Conservation (phyloP, 2,888 invertebrate species). For the Vesta saturnalis region DNA sequence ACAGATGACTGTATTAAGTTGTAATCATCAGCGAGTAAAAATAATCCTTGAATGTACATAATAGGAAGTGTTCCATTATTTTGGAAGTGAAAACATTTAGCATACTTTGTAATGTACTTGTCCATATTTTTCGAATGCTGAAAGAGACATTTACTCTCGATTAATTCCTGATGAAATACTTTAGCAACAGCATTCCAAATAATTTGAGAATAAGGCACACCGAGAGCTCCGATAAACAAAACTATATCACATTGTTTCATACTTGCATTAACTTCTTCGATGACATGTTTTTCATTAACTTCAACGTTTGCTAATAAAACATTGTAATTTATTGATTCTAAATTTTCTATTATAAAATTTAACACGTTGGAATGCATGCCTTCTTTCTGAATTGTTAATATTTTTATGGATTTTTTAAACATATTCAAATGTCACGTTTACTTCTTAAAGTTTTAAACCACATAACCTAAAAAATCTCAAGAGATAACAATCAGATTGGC, state of each 20-base stretch:
- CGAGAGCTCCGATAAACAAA: constrained; percentile 44
- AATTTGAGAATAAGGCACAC: constrained; percentile 18
- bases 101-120: neutral
- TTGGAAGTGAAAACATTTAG: constrained; percentile 22
- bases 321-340: constrained; percentile 30
- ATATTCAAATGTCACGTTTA: too few relatives aligned
- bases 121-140: constrained; percentile 9
- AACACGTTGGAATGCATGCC: neutral
- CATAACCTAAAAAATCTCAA: too few relatives aligned
- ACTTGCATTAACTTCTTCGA: constrained; percentile 38
- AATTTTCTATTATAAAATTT: neutral
- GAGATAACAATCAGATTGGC: too few relatives aligned
- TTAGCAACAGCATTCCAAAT: constrained; percentile 45
- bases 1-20: constrained; percentile 11
- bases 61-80: constrained; percentile 7
- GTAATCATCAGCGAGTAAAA: constrained; percentile 25
- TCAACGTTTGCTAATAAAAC: constrained; percentile 40
- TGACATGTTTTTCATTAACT: constrained; percentile 24
- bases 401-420: neutral
- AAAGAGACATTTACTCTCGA: constrained; percentile 22
- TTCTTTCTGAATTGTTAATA: neutral
- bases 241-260: constrained; percentile 51
- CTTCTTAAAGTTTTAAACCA: too few relatives aligned
- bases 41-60: constrained; percentile 25
- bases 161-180: constrained; percentile 43